phyloP scores from a whole-genome alignment of 2,797 vertebrate species.

The Yasuhikotakia modesta region DNA sequence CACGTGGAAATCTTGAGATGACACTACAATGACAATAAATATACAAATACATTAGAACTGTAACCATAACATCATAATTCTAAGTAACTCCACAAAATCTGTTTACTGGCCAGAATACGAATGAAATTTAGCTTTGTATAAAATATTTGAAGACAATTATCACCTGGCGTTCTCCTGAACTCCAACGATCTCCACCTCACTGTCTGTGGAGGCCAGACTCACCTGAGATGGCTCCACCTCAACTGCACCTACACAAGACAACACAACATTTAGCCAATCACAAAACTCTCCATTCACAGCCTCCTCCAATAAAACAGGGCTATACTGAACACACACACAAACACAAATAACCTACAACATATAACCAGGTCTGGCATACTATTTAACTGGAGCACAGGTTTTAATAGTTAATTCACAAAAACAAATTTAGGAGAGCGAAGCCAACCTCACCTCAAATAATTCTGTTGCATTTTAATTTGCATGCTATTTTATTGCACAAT shows the following conservation, averaged over 20 bases:
- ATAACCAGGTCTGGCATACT: neutral
- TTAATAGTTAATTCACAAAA: no score
- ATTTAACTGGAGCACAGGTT: neutral
- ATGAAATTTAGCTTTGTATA: no score
- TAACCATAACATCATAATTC: neutral
- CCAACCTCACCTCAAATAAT: no score
- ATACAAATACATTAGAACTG: neutral
- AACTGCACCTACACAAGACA: slow-evolving; percentile 79
- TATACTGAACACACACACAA: neutral
- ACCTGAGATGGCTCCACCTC: slow-evolving; percentile 87
- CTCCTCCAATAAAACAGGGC: neutral
- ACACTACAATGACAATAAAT: slow-evolving; percentile 67
- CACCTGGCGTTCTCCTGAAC: slow-evolving; percentile 94
- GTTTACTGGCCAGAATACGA: no score
- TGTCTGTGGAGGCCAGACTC: slow-evolving; percentile 89
- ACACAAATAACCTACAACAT: neutral
- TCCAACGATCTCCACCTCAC: slow-evolving; percentile 96
- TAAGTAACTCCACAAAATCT: no score
- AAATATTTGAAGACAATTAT: neutral
- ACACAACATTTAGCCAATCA: slow-evolving; percentile 8
- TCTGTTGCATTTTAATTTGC: neutral
- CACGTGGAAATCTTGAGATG: slow-evolving; percentile 85
- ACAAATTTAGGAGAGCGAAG: no score
- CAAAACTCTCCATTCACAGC: neutral
- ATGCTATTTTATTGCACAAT: neutral